Conservation (phyloP, 2,113 vertebrate species). For the Lepus timidus region DNA sequence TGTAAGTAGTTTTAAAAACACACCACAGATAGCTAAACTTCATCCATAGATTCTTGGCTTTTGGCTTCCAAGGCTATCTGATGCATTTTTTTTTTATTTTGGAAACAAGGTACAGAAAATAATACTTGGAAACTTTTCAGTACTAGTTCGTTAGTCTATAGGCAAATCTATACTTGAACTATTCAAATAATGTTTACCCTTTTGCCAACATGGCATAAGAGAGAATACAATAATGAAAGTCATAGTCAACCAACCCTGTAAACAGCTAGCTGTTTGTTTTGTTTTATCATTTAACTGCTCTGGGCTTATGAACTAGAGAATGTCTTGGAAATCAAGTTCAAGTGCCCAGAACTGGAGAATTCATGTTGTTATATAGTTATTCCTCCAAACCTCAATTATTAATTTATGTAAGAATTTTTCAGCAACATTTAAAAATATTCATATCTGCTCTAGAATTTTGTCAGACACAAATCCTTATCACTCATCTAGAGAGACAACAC, state of each 20-base stretch:
- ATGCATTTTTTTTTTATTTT: background rate
- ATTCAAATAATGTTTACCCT: background rate
- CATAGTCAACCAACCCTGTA: background rate
- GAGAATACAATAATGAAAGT: constrained; percentile 30
- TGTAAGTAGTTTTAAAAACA: background rate
- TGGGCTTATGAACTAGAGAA: background rate
- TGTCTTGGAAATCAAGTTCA: constrained; percentile 31
- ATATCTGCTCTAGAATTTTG: background rate
- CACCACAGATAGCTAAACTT: background rate
- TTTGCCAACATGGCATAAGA: background rate
- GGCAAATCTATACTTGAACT: background rate
- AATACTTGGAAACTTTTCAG: constrained; percentile 28
- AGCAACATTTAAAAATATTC: background rate
- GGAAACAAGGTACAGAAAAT: background rate
- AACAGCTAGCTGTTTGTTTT: background rate
- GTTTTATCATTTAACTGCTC: background rate
- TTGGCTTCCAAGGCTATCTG: constrained; percentile 31
- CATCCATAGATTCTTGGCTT: background rate
- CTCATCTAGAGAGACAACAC: background rate
- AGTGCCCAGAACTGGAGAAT: background rate
- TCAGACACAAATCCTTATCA: background rate
- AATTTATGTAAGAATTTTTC: background rate
- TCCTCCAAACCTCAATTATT: background rate
- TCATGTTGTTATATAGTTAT: background rate
- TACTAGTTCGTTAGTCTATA: background rate